Evolutionary conservation across 2,113 vertebrate species (phyloP).

Genomic region (Diphyllodes magnificus): DNA sequence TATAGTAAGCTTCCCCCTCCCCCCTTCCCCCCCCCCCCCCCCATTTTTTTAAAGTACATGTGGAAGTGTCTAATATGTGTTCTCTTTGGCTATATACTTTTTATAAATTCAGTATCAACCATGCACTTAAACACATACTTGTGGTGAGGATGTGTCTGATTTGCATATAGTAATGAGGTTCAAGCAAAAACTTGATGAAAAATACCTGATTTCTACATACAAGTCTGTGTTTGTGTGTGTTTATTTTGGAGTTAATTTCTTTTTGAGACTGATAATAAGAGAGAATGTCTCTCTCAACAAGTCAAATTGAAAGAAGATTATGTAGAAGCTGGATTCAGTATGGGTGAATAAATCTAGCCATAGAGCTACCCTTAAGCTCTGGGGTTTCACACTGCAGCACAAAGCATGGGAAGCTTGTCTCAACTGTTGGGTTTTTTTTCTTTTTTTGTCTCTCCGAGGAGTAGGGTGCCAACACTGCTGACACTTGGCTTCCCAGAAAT

Average conservation of each 20-base stretch:
- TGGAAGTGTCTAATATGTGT: background rate
- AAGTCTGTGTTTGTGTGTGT: background rate
- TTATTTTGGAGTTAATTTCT: background rate
- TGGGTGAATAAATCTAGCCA: background rate
- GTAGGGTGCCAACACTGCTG: background rate
- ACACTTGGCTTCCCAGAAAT: conserved; percentile 8
- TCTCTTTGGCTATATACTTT: background rate
- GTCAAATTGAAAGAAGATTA: background rate
- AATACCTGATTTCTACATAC: background rate
- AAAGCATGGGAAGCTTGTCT: background rate
- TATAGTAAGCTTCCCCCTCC: background rate
- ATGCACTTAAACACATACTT: background rate
- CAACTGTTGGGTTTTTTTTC: fast-evolving
- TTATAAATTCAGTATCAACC: background rate
- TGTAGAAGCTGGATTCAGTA: background rate
- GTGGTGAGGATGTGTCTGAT: background rate
- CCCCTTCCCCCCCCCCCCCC: no score
- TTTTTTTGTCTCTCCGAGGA: background rate
- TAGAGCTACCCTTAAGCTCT: background rate
- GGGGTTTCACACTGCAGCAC: background rate
- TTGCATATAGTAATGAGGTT: background rate
- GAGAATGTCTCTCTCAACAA: background rate
- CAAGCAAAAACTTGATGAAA: background rate
- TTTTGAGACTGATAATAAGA: background rate
- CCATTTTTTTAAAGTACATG: fast-evolving